phyloP scores from a whole-genome alignment of 2,113 vertebrate species.

The Sisor rabdophorus region DNA sequence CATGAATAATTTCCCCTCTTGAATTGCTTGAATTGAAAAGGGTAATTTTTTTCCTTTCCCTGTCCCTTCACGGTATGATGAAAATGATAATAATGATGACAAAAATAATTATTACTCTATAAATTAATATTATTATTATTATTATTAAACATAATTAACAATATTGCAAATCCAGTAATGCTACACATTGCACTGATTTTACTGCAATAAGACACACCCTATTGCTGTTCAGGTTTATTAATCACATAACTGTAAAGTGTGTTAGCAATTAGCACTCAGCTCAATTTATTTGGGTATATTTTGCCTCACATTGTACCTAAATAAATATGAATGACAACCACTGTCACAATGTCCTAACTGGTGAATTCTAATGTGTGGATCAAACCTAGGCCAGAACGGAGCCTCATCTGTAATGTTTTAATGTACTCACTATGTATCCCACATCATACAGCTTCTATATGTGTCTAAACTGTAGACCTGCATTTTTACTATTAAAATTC shows the following conservation, averaged over 20 bases:
- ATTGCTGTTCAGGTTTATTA: neutral
- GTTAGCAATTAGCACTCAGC: neutral
- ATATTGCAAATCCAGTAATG: constrained; percentile 1
- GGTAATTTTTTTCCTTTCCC: too few species aligned
- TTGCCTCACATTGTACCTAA: neutral
- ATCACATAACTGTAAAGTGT: constrained; percentile 8
- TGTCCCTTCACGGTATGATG: neutral
- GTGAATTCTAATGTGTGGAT: neutral
- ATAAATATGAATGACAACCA: neutral
- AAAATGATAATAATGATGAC: neutral
- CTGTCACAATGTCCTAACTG: neutral
- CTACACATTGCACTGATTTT: neutral
- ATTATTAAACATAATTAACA: neutral
- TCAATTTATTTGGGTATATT: neutral
- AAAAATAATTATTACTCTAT: too few species aligned
- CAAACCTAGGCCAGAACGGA: neutral
- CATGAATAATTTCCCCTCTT: constrained; percentile 18
- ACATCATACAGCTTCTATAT: neutral
- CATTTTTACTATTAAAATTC: too few species aligned
- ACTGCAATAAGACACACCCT: constrained; percentile 31
- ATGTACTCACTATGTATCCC: neutral
- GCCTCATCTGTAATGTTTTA: constrained; percentile 3
- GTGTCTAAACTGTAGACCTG: neutral
- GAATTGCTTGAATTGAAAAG: too few species aligned
- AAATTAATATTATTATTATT: neutral